Percentiles rank a stretch among this genome's conserved stretches.
Conservation (phyloP, 2,113 vertebrate genomes). For the Tachycineta bicolor region DNA sequence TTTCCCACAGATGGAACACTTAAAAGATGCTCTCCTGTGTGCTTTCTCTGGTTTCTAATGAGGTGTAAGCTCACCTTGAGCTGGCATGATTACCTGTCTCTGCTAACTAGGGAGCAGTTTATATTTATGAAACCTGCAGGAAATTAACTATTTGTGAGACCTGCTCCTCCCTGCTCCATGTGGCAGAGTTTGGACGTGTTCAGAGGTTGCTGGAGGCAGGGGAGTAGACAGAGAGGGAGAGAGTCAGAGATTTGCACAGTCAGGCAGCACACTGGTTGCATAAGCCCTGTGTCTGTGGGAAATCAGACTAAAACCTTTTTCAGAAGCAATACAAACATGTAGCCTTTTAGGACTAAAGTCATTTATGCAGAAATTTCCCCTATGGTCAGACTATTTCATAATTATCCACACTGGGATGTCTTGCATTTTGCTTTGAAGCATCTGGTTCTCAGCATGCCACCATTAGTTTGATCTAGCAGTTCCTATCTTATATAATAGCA, state of each 20-base stretch:
- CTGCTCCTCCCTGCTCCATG: background rate
- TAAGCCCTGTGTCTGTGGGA: conserved; percentile 50
- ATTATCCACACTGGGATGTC: conserved; percentile 47
- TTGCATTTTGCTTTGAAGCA: conserved; percentile 45
- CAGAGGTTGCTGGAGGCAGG: background rate
- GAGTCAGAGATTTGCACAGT: background rate
- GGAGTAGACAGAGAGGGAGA: background rate
- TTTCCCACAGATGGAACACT: background rate
- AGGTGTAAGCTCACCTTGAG: background rate
- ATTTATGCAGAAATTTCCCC: conserved; percentile 58
- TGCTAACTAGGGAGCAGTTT: background rate
- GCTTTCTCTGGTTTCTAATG: conserved; percentile 21
- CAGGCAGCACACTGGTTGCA: conserved; percentile 17
- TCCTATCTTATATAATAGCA: conserved; percentile 31
- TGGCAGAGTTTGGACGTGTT: background rate
- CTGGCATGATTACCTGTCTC: background rate
- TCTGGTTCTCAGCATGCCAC: conserved; percentile 15
- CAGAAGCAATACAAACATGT: conserved; percentile 51
- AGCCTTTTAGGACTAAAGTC: conserved; percentile 43
- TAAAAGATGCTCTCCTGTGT: background rate
- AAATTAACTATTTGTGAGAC: background rate
- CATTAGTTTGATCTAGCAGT: conserved; percentile 31
- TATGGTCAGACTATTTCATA: conserved; percentile 52
- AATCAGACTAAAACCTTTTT: conserved; percentile 49
- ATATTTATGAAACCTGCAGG: background rate